Evolutionary conservation across 2,797 vertebrate genomes (phyloP).

Genomic region (Neoniphon sammara): DNA sequence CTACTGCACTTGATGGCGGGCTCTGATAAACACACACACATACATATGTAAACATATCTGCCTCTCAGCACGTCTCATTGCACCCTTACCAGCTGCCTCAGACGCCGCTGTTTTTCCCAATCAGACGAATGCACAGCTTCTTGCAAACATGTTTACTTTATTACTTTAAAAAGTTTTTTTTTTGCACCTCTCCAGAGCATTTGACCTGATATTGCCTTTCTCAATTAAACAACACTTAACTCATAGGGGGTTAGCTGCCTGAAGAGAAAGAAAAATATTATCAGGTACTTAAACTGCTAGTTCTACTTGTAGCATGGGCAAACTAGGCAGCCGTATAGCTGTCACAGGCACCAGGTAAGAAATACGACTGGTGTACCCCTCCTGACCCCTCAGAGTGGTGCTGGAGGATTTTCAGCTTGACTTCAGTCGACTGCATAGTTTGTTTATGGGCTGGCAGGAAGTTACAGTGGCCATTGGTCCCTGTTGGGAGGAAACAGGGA

Average conservation of each 20-base stretch:
- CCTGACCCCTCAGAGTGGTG: slow-evolving; percentile 78
- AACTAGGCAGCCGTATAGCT: slow-evolving; percentile 71
- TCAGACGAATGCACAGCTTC: slow-evolving; percentile 35
- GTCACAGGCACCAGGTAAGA: slow-evolving; percentile 70
- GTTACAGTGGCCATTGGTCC: slow-evolving; percentile 69
- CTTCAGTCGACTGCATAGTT: slow-evolving; percentile 78
- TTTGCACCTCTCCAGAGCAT: slow-evolving; percentile 5
- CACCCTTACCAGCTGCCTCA: slow-evolving; percentile 30
- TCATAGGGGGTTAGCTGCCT: slow-evolving; percentile 4
- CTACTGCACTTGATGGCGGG: slow-evolving; percentile 40
- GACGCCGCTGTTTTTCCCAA: slow-evolving; percentile 30
- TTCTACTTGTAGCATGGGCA: slow-evolving; percentile 59
- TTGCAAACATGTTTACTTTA: slow-evolving; percentile 45
- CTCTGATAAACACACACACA: slow-evolving; percentile 42
- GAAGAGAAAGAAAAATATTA: slow-evolving; percentile 44
- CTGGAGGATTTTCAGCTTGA: slow-evolving; percentile 77
- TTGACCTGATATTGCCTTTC: slow-evolving; percentile 27
- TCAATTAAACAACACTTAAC: slow-evolving; percentile 9
- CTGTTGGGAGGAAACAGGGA: slow-evolving; percentile 68
- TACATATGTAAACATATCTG: slow-evolving; percentile 19
- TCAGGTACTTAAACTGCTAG: slow-evolving; percentile 64
- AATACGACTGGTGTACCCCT: slow-evolving; percentile 70
- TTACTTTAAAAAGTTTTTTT: slow-evolving; percentile 27
- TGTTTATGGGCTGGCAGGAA: slow-evolving; percentile 80
- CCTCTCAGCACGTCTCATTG: slow-evolving; percentile 35